Percentiles rank a stretch among this genome's conserved stretches.
These are phyloP conservation scores for Amiota minor DNA, from an alignment of 2,888 invertebrate species.

Conservation along the genomic window DNA sequence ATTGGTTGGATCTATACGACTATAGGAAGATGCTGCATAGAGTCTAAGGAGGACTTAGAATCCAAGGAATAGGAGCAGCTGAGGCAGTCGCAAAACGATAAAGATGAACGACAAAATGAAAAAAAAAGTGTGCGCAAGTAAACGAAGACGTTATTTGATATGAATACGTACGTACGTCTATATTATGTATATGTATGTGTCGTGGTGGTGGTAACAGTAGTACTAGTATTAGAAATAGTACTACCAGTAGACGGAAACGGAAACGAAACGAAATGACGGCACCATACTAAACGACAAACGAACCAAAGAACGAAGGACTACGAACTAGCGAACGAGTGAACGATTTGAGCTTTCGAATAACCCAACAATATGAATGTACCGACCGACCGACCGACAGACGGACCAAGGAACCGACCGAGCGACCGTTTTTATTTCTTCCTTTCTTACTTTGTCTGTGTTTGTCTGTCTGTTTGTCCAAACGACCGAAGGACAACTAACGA, in stretches of 20 bases:
- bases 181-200: background rate
- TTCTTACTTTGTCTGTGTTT: no score
- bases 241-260: constrained; percentile 10
- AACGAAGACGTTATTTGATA: constrained; percentile 13
- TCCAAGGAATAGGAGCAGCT: background rate
- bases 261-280: constrained; percentile 10
- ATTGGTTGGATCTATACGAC: background rate
- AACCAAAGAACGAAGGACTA: constrained; percentile 30
- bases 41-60: no score
- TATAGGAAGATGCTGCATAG: no score
- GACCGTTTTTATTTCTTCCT: no score
- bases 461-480: constrained; percentile 25
- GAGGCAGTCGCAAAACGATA: constrained; percentile 4
- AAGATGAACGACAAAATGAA: background rate
- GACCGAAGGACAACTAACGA: constrained; percentile 35
- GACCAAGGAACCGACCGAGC: no score
- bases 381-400: constrained; percentile 7
- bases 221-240: constrained; percentile 24
- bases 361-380: background rate
- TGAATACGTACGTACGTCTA: background rate
- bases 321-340: constrained; percentile 18
- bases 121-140: background rate
- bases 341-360: background rate
- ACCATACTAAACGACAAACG: constrained; percentile 17
- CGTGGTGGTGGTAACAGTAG: background rate